These are phyloP conservation scores for Eospalax fontanierii DNA, from an alignment of 2,797 vertebrate genomes.

Conservation along the genomic window DNA sequence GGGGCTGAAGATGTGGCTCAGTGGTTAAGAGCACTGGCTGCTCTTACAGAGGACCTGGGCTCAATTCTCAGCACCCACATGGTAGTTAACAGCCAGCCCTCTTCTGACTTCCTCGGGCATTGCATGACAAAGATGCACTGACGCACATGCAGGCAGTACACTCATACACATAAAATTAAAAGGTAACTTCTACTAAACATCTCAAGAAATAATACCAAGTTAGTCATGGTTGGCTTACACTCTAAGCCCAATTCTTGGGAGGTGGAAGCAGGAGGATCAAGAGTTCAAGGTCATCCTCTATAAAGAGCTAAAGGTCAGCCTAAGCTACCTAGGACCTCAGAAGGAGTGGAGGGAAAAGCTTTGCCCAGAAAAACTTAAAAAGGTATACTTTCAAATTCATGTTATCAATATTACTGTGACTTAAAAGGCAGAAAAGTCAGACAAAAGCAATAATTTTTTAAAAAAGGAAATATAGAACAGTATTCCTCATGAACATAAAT, in stretches of 20 bases:
- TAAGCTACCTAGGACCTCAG: neutral
- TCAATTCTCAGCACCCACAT: too few relatives aligned
- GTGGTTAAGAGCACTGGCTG: too few relatives aligned
- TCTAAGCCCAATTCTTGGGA: neutral
- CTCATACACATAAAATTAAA: too few relatives aligned
- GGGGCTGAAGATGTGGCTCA: too few relatives aligned
- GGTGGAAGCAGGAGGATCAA: neutral
- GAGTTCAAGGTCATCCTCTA: too few relatives aligned
- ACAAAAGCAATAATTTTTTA: neutral
- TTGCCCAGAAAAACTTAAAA: slow-evolving; percentile 33
- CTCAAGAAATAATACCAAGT: slow-evolving; percentile 26
- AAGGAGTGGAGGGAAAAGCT: neutral
- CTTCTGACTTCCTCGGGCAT: too few relatives aligned
- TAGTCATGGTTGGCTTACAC: too few relatives aligned
- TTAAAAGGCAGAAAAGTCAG: neutral
- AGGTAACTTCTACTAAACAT: slow-evolving; percentile 21
- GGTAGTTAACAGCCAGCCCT: too few relatives aligned
- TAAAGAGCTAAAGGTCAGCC: neutral
- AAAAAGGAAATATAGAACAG: neutral
- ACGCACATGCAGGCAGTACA: too few relatives aligned
- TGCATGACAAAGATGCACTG: too few relatives aligned
- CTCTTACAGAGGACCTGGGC: too few relatives aligned
- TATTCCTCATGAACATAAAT: slow-evolving; percentile 51
- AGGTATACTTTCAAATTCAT: neutral
- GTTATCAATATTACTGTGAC: neutral